Evolutionary conservation across 2,888 invertebrate species (phyloP).

Genomic region (Torymus aiolomorphi): DNA sequence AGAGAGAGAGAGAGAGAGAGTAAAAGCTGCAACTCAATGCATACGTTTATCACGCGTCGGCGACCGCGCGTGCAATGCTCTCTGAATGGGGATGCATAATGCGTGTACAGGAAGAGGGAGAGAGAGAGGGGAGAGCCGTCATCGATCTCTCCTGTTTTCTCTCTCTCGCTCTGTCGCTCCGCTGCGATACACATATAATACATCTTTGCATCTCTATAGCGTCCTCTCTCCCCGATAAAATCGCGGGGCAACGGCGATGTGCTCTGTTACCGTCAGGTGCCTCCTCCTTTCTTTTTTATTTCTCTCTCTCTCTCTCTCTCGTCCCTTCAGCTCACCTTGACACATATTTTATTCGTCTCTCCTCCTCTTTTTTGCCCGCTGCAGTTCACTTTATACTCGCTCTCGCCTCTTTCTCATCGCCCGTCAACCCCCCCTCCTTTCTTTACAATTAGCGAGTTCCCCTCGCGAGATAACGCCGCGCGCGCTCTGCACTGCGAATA

Average conservation of each 20-base stretch:
- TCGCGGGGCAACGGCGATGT: conserved; percentile 42
- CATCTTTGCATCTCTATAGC: neutral
- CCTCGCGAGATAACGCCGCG: neutral
- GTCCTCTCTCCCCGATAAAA: conserved; percentile 27
- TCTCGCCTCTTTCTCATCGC: neutral
- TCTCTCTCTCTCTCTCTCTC: neutral
- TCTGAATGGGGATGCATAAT: conserved; percentile 24
- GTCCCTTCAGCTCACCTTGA: conserved; percentile 57
- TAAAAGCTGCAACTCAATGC: conserved; percentile 1
- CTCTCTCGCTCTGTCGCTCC: neutral
- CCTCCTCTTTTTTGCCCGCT: conserved; percentile 26
- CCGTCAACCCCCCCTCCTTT: neutral
- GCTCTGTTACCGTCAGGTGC: conserved; percentile 31
- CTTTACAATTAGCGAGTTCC: conserved; percentile 20
- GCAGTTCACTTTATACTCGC: neutral
- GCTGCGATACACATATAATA: neutral
- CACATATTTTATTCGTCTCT: conserved; percentile 58
- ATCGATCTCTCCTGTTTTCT: conserved; percentile 29
- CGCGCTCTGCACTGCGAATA: conserved; percentile 16
- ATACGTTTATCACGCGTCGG: conserved; percentile 1
- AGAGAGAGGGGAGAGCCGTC: conserved; percentile 9
- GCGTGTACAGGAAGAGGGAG: conserved; percentile 23
- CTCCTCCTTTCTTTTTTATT: neutral
- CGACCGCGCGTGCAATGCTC: neutral
- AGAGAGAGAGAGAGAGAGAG: too few species aligned